These are phyloP conservation scores for Zapornia atra DNA, from an alignment of 2,113 vertebrate genomes.

Conservation along the genomic window DNA sequence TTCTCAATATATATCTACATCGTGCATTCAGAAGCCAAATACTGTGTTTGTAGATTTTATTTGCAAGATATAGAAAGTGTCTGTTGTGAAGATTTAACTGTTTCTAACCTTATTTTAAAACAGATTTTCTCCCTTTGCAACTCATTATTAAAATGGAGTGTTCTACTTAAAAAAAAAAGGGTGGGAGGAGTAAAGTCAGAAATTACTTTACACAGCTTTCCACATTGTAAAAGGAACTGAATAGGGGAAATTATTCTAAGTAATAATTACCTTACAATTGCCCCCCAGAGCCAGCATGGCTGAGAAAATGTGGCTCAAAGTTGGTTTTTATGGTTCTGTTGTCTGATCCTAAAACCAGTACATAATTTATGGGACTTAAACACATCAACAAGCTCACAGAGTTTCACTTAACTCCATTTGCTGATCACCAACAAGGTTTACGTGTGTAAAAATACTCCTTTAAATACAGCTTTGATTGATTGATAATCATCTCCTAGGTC, in stretches of 20 bases:
- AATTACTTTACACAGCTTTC: neutral
- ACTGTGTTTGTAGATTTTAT: neutral
- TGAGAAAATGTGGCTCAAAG: neutral
- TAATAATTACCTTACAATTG: neutral
- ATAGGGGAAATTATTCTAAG: neutral
- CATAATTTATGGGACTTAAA: neutral
- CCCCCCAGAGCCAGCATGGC: neutral
- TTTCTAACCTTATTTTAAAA: neutral
- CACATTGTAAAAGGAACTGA: neutral
- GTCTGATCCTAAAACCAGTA: neutral
- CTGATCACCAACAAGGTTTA: neutral
- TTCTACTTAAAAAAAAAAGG: neutral
- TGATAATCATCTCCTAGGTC: neutral
- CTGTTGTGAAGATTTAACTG: neutral
- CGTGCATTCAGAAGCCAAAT: neutral
- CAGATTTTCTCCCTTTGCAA: neutral
- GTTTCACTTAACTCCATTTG: neutral
- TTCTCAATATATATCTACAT: neutral
- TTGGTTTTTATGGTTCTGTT: neutral
- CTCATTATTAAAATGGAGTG: neutral
- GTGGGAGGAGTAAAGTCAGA: neutral
- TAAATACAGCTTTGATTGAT: neutral
- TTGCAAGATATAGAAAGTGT: neutral
- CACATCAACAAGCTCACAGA: neutral
- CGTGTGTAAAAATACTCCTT: neutral